phyloP scores from a whole-genome alignment of 2,113 vertebrate species.

The Pavo muticus region DNA sequence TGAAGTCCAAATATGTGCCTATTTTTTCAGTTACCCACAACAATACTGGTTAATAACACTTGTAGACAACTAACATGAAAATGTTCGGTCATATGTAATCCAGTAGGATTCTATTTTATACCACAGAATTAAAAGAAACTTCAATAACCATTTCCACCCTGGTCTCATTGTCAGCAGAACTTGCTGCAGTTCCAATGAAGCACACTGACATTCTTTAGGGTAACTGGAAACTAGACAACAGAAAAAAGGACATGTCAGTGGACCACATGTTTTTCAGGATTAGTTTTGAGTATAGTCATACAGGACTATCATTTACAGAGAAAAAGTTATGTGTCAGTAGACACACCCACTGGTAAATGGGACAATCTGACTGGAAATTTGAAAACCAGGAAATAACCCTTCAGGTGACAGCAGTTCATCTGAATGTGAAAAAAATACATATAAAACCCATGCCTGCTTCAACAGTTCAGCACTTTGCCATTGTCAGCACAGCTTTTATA shows the following conservation, averaged over 20 bases:
- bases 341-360: not conserved
- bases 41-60: not conserved
- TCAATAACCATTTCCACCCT: not conserved
- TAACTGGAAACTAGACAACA: not conserved
- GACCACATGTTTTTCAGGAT: not conserved
- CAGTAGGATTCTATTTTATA: not conserved
- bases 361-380: not conserved
- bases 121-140: not conserved
- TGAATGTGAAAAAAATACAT: fast-evolving
- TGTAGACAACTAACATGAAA: not conserved
- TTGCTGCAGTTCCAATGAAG: not conserved
- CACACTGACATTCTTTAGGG: not conserved
- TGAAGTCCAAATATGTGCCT: not conserved
- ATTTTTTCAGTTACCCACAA: not conserved
- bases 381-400: not conserved
- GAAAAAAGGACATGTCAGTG: not conserved
- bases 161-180: not conserved
- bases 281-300: not conserved
- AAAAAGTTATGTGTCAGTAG: not conserved
- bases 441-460: not conserved
- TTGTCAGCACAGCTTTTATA: not conserved
- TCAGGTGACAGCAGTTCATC: not conserved
- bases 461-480: not conserved
- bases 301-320: not conserved
- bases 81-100: not conserved